A percentile compares a stretch with the other conserved stretches of the same genome.
phyloP scores from a whole-genome alignment of 2,797 vertebrate species.

The Scarus forsteni region DNA sequence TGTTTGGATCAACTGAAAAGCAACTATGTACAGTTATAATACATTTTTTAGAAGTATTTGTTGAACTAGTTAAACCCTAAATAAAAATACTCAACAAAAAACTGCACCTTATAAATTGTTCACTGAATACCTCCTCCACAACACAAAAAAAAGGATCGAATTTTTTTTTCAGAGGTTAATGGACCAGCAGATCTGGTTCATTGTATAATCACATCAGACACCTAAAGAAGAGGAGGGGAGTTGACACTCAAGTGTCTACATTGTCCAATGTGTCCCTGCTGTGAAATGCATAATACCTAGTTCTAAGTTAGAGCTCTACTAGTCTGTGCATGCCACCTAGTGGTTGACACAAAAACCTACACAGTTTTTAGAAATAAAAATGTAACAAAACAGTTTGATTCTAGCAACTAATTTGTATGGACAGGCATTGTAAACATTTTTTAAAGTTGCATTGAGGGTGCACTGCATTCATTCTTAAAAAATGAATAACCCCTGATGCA shows the following conservation, averaged over 20 bases:
- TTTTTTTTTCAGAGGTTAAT: conserved; percentile 1
- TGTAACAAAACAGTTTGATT: conserved; percentile 51
- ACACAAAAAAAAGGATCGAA: conserved; percentile 1
- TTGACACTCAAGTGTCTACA: not conserved
- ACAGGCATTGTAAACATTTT: conserved; percentile 66
- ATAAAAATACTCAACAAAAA: not conserved
- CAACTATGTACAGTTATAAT: conserved; percentile 23
- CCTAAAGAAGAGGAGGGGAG: not conserved
- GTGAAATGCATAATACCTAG: conserved; percentile 7
- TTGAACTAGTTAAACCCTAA: conserved; percentile 9
- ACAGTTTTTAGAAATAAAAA: conserved; percentile 24
- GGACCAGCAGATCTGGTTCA: conserved; percentile 7
- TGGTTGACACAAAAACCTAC: conserved; percentile 39
- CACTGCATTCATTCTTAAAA: conserved; percentile 62
- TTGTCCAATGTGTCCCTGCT: not conserved
- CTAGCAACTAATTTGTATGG: conserved; percentile 31
- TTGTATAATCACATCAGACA: too few species aligned
- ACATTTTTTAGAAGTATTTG: conserved; percentile 13
- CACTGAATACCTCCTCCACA: not conserved
- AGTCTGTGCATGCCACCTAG: conserved; percentile 33
- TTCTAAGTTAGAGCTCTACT: conserved; percentile 11
- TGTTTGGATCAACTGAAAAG: conserved; percentile 18
- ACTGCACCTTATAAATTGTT: conserved; percentile 5
- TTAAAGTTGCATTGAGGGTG: conserved; percentile 42
- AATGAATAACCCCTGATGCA: conserved; percentile 15